Conservation (phyloP, 2,888 invertebrate genomes). For the Merodon equestris region DNA sequence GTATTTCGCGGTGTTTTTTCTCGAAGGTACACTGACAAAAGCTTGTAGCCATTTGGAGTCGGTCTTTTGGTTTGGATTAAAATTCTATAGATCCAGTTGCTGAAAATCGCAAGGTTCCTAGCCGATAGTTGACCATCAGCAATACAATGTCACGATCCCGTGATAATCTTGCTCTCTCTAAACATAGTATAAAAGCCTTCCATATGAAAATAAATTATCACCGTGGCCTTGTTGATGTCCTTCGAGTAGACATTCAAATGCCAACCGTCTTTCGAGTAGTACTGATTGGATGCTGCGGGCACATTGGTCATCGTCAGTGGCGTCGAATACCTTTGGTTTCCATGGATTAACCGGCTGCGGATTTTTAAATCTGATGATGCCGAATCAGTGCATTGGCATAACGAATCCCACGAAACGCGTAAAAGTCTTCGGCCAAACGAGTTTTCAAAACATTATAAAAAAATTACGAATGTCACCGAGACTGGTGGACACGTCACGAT, state of each 20-base stretch:
- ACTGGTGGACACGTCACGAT: slow-evolving; percentile 71
- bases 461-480: slow-evolving; percentile 75
- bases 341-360: slow-evolving; percentile 80
- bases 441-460: slow-evolving; percentile 70
- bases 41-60: too few species aligned
- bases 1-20: too few species aligned
- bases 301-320: slow-evolving; percentile 81
- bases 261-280: slow-evolving; percentile 81
- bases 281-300: slow-evolving; percentile 78
- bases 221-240: slow-evolving; percentile 77
- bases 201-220: slow-evolving; percentile 84
- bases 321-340: slow-evolving; percentile 79
- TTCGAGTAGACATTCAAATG: slow-evolving; percentile 81
- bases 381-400: slow-evolving; percentile 75
- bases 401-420: slow-evolving; percentile 76
- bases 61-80: too few species aligned
- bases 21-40: too few species aligned
- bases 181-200: slow-evolving; percentile 83
- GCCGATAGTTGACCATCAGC: slow-evolving; percentile 83
- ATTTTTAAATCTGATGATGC: slow-evolving; percentile 75
- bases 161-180: slow-evolving; percentile 79
- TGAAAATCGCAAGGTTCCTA: slow-evolving; percentile 81
- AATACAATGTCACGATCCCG: slow-evolving; percentile 83
- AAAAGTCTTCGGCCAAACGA: slow-evolving; percentile 72
- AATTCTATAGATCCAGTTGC: too few species aligned